These are phyloP conservation scores for Oconnorella tubifera DNA, from an alignment of 2,888 invertebrate genomes.

Conservation along the genomic window DNA sequence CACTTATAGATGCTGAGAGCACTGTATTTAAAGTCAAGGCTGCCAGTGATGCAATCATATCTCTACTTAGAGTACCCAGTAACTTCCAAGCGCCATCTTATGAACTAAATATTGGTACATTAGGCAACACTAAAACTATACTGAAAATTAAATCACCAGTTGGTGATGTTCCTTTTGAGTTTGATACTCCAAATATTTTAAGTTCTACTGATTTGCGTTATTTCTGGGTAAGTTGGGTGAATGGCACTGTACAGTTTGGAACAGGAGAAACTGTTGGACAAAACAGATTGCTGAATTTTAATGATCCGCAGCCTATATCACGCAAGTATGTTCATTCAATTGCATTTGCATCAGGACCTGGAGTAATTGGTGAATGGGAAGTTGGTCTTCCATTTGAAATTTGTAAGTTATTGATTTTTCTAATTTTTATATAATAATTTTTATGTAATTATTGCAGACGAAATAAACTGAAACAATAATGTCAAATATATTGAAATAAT, in stretches of 20 bases:
- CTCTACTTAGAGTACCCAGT: constrained; percentile 4
- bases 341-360: too few species aligned
- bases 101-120: constrained; percentile 10
- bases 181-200: constrained; percentile 15
- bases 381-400: too few species aligned
- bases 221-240: constrained; percentile 24
- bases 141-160: constrained; percentile 8
- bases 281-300: too few species aligned
- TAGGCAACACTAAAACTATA: constrained; percentile 7
- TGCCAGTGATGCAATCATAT: constrained; percentile 7
- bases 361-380: too few species aligned
- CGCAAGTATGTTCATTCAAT: too few species aligned
- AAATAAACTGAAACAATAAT: too few species aligned
- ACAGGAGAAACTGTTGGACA: constrained; percentile 13
- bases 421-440: too few species aligned
- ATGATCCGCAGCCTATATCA: too few species aligned
- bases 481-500: too few species aligned
- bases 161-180: background rate
- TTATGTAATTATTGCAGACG: too few species aligned
- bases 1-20: constrained; percentile 7
- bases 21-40: constrained; percentile 12
- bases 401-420: too few species aligned
- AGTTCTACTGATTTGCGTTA: background rate
- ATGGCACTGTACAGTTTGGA: constrained; percentile 17
- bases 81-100: constrained; percentile 11